Conservation (phyloP, 2,113 vertebrate genomes). For the Protomyctophum bolini region DNA sequence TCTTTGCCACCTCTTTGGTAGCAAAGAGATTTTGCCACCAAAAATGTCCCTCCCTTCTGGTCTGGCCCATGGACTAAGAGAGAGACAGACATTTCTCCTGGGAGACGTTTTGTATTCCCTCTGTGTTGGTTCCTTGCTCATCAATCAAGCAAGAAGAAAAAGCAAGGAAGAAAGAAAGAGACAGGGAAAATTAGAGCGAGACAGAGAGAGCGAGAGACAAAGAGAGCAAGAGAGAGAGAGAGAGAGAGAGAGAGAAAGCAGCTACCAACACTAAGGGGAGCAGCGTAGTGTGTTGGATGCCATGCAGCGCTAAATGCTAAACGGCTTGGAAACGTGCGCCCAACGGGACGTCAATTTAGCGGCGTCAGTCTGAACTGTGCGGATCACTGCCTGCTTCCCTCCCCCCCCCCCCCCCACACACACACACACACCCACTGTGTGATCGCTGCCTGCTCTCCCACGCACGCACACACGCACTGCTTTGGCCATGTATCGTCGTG, state of each 20-base stretch:
- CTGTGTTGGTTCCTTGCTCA: no score
- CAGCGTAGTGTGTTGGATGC: constrained; percentile 2
- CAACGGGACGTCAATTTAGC: constrained; percentile 47
- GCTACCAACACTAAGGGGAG: not conserved
- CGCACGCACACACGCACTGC: constrained; percentile 4
- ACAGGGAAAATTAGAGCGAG: not conserved
- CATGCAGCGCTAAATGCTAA: constrained; percentile 31
- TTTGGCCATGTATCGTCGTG: no score
- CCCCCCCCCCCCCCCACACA: no score
- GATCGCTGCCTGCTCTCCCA: no score
- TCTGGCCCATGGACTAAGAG: no score
- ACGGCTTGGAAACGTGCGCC: constrained; percentile 34
- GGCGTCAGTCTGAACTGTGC: constrained; percentile 31
- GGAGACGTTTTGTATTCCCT: no score
- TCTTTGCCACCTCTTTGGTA: no score
- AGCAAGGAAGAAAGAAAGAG: not conserved
- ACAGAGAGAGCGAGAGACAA: not conserved
- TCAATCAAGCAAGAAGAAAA: no score
- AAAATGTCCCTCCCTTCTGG: no score
- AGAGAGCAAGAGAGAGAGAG: not conserved
- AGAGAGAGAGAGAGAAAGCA: not conserved
- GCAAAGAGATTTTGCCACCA: no score
- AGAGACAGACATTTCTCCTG: no score
- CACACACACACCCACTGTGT: no score
- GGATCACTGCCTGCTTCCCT: constrained; percentile 24